phyloP scores from a whole-genome alignment of 2,113 vertebrate species.

The Gymnarchus niloticus region DNA sequence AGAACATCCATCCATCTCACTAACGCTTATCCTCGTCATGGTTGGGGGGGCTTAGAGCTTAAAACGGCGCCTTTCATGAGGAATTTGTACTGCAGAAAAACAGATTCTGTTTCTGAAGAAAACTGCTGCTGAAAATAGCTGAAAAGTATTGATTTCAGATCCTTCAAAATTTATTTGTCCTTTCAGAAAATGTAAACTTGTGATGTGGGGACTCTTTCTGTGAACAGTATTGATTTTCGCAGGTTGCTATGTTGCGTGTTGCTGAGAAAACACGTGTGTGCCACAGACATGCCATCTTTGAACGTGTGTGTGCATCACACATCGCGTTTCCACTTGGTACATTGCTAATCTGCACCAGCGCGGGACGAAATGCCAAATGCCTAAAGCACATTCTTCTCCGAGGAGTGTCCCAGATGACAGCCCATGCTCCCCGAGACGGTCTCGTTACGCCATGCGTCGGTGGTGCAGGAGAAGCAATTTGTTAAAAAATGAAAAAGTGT shows the following conservation, averaged over 20 bases:
- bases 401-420: neutral
- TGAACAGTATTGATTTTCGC: neutral
- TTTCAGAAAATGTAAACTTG: neutral
- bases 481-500: neutral
- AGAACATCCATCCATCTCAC: too few species aligned
- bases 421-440: neutral
- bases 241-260: neutral
- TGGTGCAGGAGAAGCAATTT: neutral
- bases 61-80: neutral
- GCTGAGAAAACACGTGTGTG: too few species aligned
- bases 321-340: neutral
- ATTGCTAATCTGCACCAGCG: neutral
- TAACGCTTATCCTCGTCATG: too few species aligned
- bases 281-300: too few species aligned
- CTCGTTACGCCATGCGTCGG: neutral
- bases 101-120: neutral
- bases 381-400: neutral
- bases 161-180: neutral
- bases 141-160: neutral
- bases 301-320: neutral
- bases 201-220: neutral
- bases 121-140: neutral
- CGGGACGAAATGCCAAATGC: neutral
- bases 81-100: neutral
- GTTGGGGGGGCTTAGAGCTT: neutral